Conservation (phyloP, 2,888 invertebrate genomes). For the Trypoxylon attenuatum region DNA sequence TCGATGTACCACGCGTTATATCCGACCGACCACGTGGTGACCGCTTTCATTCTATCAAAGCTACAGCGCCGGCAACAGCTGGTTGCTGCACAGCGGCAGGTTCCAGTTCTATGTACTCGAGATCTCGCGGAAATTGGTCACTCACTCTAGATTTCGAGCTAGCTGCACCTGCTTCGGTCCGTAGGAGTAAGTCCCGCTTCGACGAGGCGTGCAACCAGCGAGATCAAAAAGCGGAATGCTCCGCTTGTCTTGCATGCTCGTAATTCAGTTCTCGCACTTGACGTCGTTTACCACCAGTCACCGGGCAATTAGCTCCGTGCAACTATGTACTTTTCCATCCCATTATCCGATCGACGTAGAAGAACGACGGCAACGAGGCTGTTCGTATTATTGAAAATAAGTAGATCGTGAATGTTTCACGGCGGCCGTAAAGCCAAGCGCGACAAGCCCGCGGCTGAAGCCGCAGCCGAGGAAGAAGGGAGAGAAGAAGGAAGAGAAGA, state of each 20-base stretch:
- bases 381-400: constrained; percentile 11
- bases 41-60: constrained; percentile 29
- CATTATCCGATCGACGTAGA: neutral
- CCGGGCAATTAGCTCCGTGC: neutral
- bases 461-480: neutral
- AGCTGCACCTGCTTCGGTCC: too few relatives aligned
- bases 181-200: neutral
- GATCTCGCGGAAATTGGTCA: neutral
- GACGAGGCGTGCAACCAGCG: neutral
- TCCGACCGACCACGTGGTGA: constrained; percentile 38
- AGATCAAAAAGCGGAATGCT: neutral
- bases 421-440: constrained; percentile 9
- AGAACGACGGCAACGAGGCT: neutral
- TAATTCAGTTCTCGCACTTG: neutral
- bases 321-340: constrained; percentile 1
- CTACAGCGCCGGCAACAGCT: constrained; percentile 24
- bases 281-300: neutral
- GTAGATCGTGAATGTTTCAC: constrained; percentile 24
- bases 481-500: neutral
- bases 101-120: neutral
- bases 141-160: too few relatives aligned
- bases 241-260: neutral
- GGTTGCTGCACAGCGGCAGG: constrained; percentile 4
- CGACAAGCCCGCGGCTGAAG: neutral
- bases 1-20: constrained; percentile 19